Evolutionary conservation across 2,113 vertebrate genomes (phyloP).

Genomic region (Anarrhichthys ocellatus): DNA sequence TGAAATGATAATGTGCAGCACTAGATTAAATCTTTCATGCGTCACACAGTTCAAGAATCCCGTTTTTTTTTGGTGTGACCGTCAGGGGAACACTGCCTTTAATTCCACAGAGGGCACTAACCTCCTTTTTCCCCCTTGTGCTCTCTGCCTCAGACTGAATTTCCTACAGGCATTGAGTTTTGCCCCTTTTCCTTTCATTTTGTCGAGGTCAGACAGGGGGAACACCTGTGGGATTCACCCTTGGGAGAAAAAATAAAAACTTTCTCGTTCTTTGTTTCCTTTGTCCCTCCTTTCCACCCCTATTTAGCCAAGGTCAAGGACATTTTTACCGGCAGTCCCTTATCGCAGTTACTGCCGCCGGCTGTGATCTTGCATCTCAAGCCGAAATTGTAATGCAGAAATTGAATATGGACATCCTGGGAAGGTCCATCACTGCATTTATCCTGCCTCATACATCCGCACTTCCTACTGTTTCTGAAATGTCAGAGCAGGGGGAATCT

Average conservation of each 20-base stretch:
- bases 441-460: constrained; percentile 35
- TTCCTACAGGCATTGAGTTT: constrained; percentile 52
- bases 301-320: constrained; percentile 58
- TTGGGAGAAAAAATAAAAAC: constrained; percentile 12
- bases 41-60: constrained; percentile 44
- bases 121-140: constrained; percentile 44
- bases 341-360: background rate
- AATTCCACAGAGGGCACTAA: constrained; percentile 52
- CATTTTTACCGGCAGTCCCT: constrained; percentile 14
- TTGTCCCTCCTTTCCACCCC: constrained; percentile 15
- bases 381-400: constrained; percentile 28
- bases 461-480: constrained; percentile 52
- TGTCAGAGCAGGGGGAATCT: constrained; percentile 46
- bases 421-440: constrained; percentile 44
- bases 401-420: constrained; percentile 36
- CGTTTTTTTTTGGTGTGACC: constrained; percentile 23
- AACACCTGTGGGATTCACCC: constrained; percentile 63
- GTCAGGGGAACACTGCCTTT: constrained; percentile 33
- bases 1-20: constrained; percentile 21
- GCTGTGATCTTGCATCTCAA: constrained; percentile 10
- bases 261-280: constrained; percentile 45
- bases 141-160: constrained; percentile 48
- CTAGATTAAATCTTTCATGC: constrained; percentile 36
- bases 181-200: constrained; percentile 68
- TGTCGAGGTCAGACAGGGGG: constrained; percentile 57